A percentile compares a stretch with the other conserved stretches of the same genome.
Conservation (phyloP, 2,113 vertebrate genomes). For the Gulo gulo region DNA sequence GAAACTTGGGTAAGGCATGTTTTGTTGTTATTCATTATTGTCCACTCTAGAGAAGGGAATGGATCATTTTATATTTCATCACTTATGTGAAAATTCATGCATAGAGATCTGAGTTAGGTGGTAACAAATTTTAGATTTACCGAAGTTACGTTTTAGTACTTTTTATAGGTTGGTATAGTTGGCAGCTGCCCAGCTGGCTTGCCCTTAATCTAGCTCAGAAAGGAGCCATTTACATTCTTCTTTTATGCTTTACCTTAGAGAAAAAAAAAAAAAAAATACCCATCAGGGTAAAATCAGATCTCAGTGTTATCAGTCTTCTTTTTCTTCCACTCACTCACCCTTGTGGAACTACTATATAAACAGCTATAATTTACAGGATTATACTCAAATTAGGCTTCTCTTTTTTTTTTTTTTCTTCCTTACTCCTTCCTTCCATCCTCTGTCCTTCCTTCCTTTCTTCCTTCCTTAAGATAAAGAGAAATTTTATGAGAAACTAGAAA, state of each 20-base stretch:
- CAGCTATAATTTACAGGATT: neutral
- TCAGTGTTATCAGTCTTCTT: neutral
- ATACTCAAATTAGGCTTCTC: neutral
- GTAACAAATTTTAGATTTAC: neutral
- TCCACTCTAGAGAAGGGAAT: neutral
- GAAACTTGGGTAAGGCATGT: neutral
- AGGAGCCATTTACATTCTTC: neutral
- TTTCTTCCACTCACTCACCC: neutral
- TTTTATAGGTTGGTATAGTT: neutral
- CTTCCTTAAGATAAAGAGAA: neutral
- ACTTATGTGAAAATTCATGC: neutral
- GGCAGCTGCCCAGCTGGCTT: neutral
- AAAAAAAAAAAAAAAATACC: neutral
- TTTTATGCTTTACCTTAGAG: neutral
- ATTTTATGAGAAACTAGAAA: neutral
- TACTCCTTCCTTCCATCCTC: neutral
- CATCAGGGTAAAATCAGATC: neutral
- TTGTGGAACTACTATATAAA: neutral
- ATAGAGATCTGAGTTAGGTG: neutral
- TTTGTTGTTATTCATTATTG: neutral
- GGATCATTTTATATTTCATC: neutral
- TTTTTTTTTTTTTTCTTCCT: neutral
- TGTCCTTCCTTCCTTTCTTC: neutral
- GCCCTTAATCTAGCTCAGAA: neutral
- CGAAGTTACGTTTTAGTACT: neutral